These are phyloP conservation scores for Uromys caudimaculatus DNA, from an alignment of 2,797 vertebrate genomes.

Conservation along the genomic window DNA sequence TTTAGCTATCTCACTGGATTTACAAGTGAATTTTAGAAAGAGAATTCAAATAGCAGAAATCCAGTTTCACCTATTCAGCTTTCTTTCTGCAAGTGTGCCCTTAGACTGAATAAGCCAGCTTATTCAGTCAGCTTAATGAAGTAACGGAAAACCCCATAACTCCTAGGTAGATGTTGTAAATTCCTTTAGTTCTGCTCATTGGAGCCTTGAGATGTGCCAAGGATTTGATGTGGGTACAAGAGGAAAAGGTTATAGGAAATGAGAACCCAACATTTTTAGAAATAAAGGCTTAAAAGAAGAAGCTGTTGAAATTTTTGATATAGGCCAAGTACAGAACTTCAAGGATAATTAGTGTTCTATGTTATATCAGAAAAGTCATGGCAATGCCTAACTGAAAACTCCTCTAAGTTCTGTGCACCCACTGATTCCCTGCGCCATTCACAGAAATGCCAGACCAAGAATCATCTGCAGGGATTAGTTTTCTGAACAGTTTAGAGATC, in stretches of 20 bases:
- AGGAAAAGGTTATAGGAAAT: neutral
- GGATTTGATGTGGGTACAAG: neutral
- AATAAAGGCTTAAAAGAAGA: neutral
- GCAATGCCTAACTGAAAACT: neutral
- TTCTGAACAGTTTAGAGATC: neutral
- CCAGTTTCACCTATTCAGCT: neutral
- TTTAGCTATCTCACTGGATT: neutral
- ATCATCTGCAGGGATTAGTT: neutral
- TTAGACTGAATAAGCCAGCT: neutral
- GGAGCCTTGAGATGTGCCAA: neutral
- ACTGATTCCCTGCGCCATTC: neutral
- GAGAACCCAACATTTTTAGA: neutral
- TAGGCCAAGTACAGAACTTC: slow-evolving; percentile 13
- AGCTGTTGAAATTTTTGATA: neutral
- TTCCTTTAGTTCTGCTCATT: neutral
- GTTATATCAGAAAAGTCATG: neutral
- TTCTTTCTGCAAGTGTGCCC: neutral
- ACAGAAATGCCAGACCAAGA: neutral
- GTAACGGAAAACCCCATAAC: neutral
- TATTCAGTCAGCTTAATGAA: neutral
- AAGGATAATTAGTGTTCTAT: slow-evolving; percentile 38
- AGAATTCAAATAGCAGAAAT: neutral
- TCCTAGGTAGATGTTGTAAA: neutral
- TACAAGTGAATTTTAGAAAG: neutral
- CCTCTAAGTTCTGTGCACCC: neutral